Base-by-base conservation (phyloP, 2,113 vertebrate genomes). In the Hemiscyllium ocellatum region DNA sequence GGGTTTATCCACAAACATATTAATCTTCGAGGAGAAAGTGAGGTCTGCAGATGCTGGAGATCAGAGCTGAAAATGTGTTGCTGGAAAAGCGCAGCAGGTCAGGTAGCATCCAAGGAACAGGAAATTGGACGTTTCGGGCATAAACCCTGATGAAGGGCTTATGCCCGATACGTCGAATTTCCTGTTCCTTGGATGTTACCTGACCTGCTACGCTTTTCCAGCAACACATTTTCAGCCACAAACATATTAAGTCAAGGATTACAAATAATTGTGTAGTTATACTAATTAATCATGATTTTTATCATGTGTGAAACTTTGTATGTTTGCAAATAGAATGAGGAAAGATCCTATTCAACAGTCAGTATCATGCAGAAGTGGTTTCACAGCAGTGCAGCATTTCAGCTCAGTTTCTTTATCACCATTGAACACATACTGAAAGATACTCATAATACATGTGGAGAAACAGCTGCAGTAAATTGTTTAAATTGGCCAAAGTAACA, bases 401-500 rank as follows among this genome's bases (percentile, higher is more conserved):
- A 65, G n/a, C 22, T 47, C 65, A 69, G 65, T 69, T 2, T 47
- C 47, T 22, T 52, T 47, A 17, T 26, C 47, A 7, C 12, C 12
- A 65, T 7, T 65, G 61, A 66, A 91, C 61, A 20, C 4, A 66
- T 61, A 65, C 56, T 20, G 89, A 56, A 66, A 91, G 20, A 42
- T 6, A 69, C 17, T 19, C 65, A 89, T 86, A 17, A 94, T 19
- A 7, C 90, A 70, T 96, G 91, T 95, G 91, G 87, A 89, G 80
- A 65, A 65, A 42, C 86, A 90, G 61, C 19, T 76, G 72, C 70
- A 66, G 72, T 26, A n/a, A 76, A n/a, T 42, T 47, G 65, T 85
- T 87, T 26, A 15, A 65, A 96, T 69, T 95, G 83, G 47, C 42
- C 68, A 86, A 65, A 68, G 95, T 66, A 69, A 69, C 17, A 24